Conservation (phyloP, 2,888 invertebrate genomes). For the Blastobasis adustella region DNA sequence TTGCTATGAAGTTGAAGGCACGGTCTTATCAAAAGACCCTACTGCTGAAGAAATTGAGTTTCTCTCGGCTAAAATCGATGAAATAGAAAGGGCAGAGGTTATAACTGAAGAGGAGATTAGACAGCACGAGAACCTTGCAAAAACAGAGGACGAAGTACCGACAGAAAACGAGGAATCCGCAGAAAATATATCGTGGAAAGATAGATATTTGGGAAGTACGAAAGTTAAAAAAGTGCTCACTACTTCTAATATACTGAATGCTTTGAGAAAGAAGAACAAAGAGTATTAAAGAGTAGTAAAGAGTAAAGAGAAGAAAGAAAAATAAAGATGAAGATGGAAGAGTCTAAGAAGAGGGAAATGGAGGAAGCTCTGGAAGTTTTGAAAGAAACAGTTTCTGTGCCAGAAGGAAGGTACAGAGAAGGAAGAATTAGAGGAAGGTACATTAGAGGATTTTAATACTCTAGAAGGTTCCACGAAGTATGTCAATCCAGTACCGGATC, state of each 20-base stretch:
- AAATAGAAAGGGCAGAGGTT: constrained; percentile 49
- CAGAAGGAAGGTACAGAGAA: no score
- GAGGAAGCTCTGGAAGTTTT: constrained; percentile 9
- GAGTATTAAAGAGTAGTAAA: no score
- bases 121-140: constrained; percentile 19
- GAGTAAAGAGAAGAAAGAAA: no score
- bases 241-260: constrained; percentile 73
- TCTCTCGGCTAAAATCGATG: constrained; percentile 63
- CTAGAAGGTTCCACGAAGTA: constrained; percentile 50
- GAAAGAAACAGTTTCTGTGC: background rate
- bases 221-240: constrained; percentile 75
- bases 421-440: constrained; percentile 54
- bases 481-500: constrained; percentile 41
- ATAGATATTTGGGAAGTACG: constrained; percentile 73
- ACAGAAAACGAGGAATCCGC: constrained; percentile 14
- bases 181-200: constrained; percentile 69
- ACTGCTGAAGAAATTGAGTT: constrained; percentile 60
- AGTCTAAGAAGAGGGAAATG: constrained; percentile 26
- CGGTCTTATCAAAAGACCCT: constrained; percentile 59
- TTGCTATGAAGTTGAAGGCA: constrained; percentile 49
- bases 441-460: constrained; percentile 73
- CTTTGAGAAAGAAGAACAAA: constrained; percentile 75
- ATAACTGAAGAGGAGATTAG: constrained; percentile 36
- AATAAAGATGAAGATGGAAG: constrained; percentile 55
- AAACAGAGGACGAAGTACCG: constrained; percentile 1